Conservation (phyloP, 2,113 vertebrate genomes). For the Triplophysa rosa region DNA sequence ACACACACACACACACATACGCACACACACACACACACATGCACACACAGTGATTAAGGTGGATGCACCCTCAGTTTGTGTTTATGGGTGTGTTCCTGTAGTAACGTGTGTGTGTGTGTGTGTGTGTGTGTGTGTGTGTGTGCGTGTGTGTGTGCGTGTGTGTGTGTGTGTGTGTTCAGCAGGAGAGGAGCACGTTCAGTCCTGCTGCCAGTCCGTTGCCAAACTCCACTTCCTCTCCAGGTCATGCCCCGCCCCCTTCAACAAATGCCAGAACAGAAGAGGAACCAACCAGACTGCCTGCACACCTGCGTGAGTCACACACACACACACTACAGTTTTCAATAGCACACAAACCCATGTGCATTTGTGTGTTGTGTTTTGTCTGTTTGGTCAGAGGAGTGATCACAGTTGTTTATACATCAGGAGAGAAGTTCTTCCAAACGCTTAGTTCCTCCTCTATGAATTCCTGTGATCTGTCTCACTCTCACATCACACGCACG, state of each 20-base stretch:
- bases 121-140: constrained; percentile 76
- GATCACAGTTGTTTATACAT: too few species aligned
- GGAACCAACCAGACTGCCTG: constrained; percentile 86
- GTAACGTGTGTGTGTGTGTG: constrained; percentile 62
- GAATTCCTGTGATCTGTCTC: too few species aligned
- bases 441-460: too few species aligned
- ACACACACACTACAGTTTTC: constrained; percentile 4
- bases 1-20: too few species aligned
- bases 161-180: constrained; percentile 80
- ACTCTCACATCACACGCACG: too few species aligned
- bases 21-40: too few species aligned
- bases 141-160: constrained; percentile 54
- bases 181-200: constrained; percentile 93
- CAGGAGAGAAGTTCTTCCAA: too few species aligned
- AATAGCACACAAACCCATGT: constrained; percentile 25
- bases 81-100: background rate
- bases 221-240: constrained; percentile 86
- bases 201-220: constrained; percentile 90
- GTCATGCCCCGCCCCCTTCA: constrained; percentile 89
- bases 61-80: background rate
- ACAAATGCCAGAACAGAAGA: constrained; percentile 92
- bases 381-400: too few species aligned
- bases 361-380: too few species aligned
- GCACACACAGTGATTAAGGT: background rate
- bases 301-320: constrained; percentile 91